Percentiles rank a stretch among this genome's conserved stretches.
These are phyloP conservation scores for Drosophila seguyi DNA, from an alignment of 1,140 invertebrate genomes.

Conservation along the genomic window DNA sequence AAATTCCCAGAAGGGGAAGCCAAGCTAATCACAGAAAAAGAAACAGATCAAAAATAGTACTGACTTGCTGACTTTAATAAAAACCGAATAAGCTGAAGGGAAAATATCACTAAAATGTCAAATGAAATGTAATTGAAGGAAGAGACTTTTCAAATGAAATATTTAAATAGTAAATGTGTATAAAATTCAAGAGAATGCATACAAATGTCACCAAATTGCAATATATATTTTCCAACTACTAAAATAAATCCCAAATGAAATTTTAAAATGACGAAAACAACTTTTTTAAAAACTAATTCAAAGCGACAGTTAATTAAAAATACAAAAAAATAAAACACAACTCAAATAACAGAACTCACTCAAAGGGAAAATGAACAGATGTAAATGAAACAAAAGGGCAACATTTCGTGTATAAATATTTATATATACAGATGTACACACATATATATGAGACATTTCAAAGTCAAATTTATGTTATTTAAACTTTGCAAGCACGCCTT, in stretches of 20 bases:
- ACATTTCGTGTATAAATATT: neutral
- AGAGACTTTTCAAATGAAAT: neutral
- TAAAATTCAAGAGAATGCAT: neutral
- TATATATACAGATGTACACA: neutral
- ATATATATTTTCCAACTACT: neutral
- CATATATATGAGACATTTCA: neutral
- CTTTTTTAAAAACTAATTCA: neutral
- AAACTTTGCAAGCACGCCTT: neutral
- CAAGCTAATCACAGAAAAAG: neutral
- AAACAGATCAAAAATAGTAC: neutral
- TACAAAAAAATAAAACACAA: neutral
- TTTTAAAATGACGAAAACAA: neutral
- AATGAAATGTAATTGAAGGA: neutral
- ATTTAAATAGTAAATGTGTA: neutral
- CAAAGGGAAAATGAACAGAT: constrained; percentile 1
- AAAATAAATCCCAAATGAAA: neutral
- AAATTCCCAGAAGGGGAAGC: neutral
- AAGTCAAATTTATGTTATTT: neutral
- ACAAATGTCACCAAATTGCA: neutral
- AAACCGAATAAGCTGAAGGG: neutral
- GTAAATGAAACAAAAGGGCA: neutral
- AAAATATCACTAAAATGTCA: neutral
- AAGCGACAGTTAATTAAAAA: constrained; percentile 2
- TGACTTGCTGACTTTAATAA: neutral
- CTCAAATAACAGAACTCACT: constrained; percentile 4